Evolutionary conservation across 92 coral and sea anemone species (phyloP).

Genomic region (Ricordea florida): DNA sequence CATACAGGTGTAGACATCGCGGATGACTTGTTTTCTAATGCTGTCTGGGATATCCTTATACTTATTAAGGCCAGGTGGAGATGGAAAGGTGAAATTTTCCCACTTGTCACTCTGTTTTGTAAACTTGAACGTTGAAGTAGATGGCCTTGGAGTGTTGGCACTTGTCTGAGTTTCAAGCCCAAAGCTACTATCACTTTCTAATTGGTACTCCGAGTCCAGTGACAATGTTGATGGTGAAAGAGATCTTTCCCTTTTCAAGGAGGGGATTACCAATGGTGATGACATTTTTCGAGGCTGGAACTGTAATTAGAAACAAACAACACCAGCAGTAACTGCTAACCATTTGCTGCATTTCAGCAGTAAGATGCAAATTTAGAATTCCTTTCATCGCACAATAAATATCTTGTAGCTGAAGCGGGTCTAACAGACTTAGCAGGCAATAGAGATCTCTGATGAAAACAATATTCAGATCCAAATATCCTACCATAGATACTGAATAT

Average conservation of each 20-base stretch:
- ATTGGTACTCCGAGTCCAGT: not conserved
- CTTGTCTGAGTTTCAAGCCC: not conserved
- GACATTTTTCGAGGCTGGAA: not conserved
- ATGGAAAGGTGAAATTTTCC: conserved; percentile 7
- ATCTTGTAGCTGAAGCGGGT: no score
- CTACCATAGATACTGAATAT: no score
- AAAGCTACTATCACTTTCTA: not conserved
- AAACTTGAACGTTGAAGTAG: not conserved
- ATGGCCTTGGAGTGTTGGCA: no score
- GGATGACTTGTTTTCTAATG: conserved; percentile 11
- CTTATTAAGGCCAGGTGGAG: not conserved
- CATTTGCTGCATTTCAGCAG: not conserved
- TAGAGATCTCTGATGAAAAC: no score
- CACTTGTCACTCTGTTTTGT: not conserved
- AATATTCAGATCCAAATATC: no score
- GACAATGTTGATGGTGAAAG: not conserved
- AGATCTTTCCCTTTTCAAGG: not conserved
- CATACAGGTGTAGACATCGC: conserved; percentile 28
- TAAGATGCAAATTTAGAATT: no score
- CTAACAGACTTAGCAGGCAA: no score
- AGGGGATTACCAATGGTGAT: not conserved
- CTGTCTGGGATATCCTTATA: not conserved
- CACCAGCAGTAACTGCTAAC: not conserved
- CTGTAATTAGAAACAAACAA: not conserved
- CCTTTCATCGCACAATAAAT: no score